Evolutionary conservation across 2,113 vertebrate genomes (phyloP).

Genomic region (Morone saxatilis): DNA sequence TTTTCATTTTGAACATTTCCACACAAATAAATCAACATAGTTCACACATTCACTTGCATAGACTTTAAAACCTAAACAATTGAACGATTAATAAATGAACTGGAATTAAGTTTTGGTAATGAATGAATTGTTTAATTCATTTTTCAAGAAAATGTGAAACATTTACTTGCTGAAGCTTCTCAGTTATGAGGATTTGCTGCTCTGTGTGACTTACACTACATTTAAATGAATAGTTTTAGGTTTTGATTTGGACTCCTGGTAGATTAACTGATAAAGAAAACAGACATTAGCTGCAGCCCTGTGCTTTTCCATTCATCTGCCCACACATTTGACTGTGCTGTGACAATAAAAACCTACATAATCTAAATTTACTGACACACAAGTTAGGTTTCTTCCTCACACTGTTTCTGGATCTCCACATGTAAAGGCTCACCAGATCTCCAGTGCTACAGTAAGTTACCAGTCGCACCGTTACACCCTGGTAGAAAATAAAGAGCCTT

Average conservation of each 20-base stretch:
- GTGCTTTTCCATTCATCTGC: not conserved
- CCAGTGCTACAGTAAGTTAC: not conserved
- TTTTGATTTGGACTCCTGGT: not conserved
- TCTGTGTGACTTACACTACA: not conserved
- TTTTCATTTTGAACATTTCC: not conserved
- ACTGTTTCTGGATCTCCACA: not conserved
- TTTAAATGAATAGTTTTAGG: not conserved
- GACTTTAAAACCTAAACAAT: too few species aligned
- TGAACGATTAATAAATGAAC: too few species aligned
- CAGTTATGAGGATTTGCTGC: not conserved
- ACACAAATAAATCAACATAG: too few species aligned
- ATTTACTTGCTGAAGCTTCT: not conserved
- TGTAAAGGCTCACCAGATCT: too few species aligned
- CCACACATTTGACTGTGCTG: not conserved
- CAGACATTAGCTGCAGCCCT: not conserved
- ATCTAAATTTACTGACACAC: too few species aligned
- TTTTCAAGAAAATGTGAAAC: not conserved
- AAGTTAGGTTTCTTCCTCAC: not conserved
- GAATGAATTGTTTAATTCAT: not conserved
- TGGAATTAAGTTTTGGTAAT: too few species aligned
- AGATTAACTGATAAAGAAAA: not conserved
- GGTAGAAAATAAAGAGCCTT: conserved; percentile 56
- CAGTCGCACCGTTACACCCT: conserved; percentile 55
- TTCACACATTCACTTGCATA: too few species aligned
- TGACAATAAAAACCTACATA: too few species aligned